Evolutionary conservation across 1,140 invertebrate species (phyloP).

Genomic region (Halictus rubicundus): DNA sequence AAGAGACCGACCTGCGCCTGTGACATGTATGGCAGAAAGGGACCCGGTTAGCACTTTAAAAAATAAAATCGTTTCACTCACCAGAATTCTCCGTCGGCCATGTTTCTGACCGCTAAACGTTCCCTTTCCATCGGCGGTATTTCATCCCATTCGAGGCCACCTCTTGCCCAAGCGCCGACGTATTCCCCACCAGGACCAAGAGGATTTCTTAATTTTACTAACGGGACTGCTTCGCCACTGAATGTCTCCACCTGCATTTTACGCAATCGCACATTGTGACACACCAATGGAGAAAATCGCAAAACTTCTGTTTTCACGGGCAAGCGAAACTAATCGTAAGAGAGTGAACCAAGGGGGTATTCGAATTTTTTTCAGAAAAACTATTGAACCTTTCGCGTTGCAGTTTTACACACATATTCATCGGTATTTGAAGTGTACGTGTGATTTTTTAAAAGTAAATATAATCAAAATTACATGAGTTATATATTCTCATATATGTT

Average conservation of each 20-base stretch:
- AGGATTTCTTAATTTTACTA: constrained; percentile 88
- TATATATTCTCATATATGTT: too few relatives aligned
- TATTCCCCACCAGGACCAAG: constrained; percentile 86
- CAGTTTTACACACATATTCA: too few relatives aligned
- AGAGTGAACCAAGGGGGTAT: too few relatives aligned
- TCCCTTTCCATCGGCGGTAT: constrained; percentile 87
- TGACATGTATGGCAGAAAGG: neutral
- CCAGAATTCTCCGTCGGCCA: constrained; percentile 92
- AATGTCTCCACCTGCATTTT: constrained; percentile 85
- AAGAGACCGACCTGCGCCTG: neutral
- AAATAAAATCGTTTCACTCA: constrained; percentile 65
- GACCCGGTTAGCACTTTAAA: neutral
- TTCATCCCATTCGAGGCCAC: constrained; percentile 88
- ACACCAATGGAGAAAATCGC: neutral
- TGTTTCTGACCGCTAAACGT: constrained; percentile 84
- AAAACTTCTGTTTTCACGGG: neutral
- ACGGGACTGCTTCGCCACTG: constrained; percentile 86
- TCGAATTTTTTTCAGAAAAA: too few relatives aligned
- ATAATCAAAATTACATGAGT: too few relatives aligned
- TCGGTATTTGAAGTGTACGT: too few relatives aligned
- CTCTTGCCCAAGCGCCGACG: constrained; percentile 86
- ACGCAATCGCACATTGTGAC: constrained; percentile 13
- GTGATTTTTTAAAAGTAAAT: too few relatives aligned
- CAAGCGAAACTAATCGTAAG: neutral
- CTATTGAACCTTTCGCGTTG: too few relatives aligned